Percentiles rank a stretch among this genome's conserved stretches.
Conservation (phyloP, 1,140 invertebrate species). For the Aculops lycopersici region DNA sequence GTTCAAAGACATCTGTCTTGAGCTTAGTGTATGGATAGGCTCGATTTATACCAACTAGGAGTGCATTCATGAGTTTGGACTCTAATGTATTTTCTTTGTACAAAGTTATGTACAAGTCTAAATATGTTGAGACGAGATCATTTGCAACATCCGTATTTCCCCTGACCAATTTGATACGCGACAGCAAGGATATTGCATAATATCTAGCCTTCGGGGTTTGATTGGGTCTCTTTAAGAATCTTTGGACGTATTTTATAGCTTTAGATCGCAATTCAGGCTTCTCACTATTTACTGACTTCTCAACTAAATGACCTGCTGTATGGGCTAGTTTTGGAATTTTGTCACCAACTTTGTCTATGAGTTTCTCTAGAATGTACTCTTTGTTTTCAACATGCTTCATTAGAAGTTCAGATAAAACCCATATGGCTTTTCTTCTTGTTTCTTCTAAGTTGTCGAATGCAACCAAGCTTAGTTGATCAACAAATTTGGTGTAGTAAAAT, state of each 20-base stretch:
- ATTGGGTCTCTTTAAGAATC: conserved; percentile 54
- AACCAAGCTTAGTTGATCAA: conserved; percentile 26
- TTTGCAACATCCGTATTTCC: conserved; percentile 40
- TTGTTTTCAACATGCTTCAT: conserved; percentile 57
- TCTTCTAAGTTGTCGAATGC: conserved; percentile 33
- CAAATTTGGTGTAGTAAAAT: conserved; percentile 32
- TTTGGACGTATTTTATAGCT: conserved; percentile 54
- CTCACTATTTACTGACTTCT: conserved; percentile 33
- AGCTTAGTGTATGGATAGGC: conserved; percentile 41
- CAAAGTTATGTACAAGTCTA: conserved; percentile 71
- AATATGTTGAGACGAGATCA: conserved; percentile 58
- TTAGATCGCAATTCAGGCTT: conserved; percentile 72
- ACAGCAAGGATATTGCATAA: conserved; percentile 60
- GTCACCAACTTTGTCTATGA: conserved; percentile 87
- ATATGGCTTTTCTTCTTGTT: conserved; percentile 46
- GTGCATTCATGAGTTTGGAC: conserved; percentile 56
- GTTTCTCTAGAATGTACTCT: conserved; percentile 32
- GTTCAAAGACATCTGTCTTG: conserved; percentile 15
- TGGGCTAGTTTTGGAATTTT: conserved; percentile 52
- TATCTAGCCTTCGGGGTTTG: conserved; percentile 53
- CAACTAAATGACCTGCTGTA: conserved; percentile 51
- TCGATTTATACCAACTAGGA: conserved; percentile 54
- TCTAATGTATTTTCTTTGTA: conserved; percentile 67
- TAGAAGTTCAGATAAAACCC: conserved; percentile 37
- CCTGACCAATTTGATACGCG: conserved; percentile 8